Conservation (phyloP, 2,797 vertebrate species). For the Hyperoplus lanceolatus region DNA sequence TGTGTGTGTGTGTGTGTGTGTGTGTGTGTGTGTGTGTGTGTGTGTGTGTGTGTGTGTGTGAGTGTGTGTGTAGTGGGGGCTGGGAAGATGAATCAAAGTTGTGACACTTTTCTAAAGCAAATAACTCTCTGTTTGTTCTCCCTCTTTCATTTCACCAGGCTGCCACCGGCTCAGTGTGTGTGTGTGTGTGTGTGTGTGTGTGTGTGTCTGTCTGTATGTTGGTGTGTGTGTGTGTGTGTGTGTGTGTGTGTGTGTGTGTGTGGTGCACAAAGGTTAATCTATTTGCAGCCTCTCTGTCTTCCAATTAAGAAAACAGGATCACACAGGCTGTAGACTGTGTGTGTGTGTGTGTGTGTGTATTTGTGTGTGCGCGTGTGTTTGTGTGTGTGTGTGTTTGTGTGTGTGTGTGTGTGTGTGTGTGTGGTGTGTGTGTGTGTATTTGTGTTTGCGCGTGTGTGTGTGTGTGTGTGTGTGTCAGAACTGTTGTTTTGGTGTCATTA, state of each 20-base stretch:
- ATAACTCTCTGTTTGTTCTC: conserved; percentile 78
- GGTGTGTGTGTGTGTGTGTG: background rate
- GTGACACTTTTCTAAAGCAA: conserved; percentile 68
- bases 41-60: background rate
- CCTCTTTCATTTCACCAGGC: conserved; percentile 65
- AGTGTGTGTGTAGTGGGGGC: conserved; percentile 45
- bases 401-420: background rate
- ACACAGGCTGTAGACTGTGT: conserved; percentile 9
- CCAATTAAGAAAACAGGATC: conserved; percentile 43
- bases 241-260: conserved; percentile 8
- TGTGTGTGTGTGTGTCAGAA: background rate
- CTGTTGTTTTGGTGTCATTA: background rate
- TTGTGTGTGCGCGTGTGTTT: conserved; percentile 8
- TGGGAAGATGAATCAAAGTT: conserved; percentile 77
- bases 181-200: conserved; percentile 18
- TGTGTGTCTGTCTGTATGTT: background rate
- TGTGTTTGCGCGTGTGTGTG: no score
- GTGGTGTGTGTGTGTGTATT: background rate
- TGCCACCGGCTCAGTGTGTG: conserved; percentile 39
- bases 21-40: conserved; percentile 38
- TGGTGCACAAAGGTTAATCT: no score
- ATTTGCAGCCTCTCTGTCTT: conserved; percentile 32
- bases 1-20: conserved; percentile 38
- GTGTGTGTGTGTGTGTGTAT: conserved; percentile 11
- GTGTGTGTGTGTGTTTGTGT: conserved; percentile 1